Percentiles rank a stretch among this genome's conserved stretches.
Conservation (phyloP, 1,140 invertebrate species). For the Drosophila murphyi region DNA sequence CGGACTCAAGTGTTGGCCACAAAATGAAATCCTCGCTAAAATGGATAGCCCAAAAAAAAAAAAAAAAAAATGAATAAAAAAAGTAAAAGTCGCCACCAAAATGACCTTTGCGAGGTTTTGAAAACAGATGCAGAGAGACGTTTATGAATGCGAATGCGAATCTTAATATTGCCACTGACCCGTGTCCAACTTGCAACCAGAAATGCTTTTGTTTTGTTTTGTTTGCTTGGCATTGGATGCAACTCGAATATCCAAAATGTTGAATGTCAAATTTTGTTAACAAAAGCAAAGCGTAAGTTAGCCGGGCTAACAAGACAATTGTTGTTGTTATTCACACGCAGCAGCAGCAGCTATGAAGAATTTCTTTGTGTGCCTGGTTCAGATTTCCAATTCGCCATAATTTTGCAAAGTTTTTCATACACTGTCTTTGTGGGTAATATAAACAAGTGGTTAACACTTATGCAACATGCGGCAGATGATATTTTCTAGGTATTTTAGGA, state of each 20-base stretch:
- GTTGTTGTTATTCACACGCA: conserved; percentile 18
- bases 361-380: conserved; percentile 6
- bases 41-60: not conserved
- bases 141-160: not conserved
- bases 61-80: not conserved
- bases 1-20: not conserved
- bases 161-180: conserved; percentile 19
- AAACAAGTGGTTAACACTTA: too few relatives aligned
- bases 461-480: too few relatives aligned
- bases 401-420: not conserved
- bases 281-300: conserved; percentile 3
- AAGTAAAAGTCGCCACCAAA: conserved; percentile 9
- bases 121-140: not conserved
- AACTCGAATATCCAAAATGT: not conserved
- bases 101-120: conserved; percentile 9
- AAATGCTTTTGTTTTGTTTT: conserved; percentile 21
- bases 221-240: not conserved
- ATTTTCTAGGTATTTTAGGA: too few relatives aligned
- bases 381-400: not conserved
- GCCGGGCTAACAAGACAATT: not conserved
- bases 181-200: conserved; percentile 17
- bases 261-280: conserved; percentile 9
- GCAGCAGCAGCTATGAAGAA: conserved; percentile 7
- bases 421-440: not conserved
- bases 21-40: not conserved